Base-by-base conservation (phyloP, 2,797 vertebrate species). In the Mastacembelus armatus region DNA sequence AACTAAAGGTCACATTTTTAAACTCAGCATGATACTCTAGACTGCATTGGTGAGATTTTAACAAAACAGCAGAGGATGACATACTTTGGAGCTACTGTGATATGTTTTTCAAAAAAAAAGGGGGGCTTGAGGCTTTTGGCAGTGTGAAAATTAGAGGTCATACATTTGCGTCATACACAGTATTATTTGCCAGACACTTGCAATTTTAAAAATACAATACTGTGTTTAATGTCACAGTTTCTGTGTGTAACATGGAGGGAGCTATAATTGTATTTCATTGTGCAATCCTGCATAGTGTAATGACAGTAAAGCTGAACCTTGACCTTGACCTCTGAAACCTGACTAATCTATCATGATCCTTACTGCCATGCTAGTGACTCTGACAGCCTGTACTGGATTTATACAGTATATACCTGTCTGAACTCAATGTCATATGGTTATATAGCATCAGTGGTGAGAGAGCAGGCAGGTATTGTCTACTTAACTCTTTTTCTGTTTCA, bases 1-100 rank as follows among this genome's bases (percentile, higher is more conserved):
- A 60, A 44, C 18, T 22, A 72, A 84, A 89, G 83, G 75, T 74
- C 73, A 81, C n/a, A 60, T 36, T 67, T 36, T 18, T 30, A 74
- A 66, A 74, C 35, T 58, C 39, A 19, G 19, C 22, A 35, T 44
- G 50, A 81, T 49, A 19, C 33, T 10, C 0, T 0, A 44, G 30
- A 43, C 29, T 70, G 35, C n/a, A 27, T 57, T 45, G 21, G 21
- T 5, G 24, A 54, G n/a, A 61, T 51, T 73, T 47, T 33, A 16
- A 40, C 6, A 54, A 45, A 61, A 39, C 4, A 52, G 1, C 2
- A 45, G 8, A 6, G 2, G 29, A 21, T 42, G 42, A 55, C 4
- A 48, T 7, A 18, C 3, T 48, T 33, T 62, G 40, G 3, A 39
- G 38, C 19, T 32, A 18, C 0, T 11, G 15, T 30, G 21, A 44